phyloP scores from a whole-genome alignment of 2,888 invertebrate species.

The Platycnemis pennipes region DNA sequence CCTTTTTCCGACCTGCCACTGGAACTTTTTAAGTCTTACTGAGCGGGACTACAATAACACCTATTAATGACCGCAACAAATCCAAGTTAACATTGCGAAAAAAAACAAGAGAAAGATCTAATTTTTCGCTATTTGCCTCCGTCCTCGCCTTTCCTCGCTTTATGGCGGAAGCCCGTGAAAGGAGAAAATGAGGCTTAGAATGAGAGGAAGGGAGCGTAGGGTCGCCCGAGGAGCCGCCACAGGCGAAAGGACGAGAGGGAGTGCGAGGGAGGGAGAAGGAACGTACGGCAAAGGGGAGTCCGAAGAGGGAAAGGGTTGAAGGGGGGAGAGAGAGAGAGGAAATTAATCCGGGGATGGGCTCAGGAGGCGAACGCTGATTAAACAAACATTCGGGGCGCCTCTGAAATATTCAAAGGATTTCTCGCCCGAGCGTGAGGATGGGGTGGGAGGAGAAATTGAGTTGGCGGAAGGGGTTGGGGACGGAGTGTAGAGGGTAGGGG shows the following conservation, averaged over 20 bases:
- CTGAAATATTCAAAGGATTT: conserved; percentile 67
- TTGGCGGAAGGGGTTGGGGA: background rate
- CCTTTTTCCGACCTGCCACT: background rate
- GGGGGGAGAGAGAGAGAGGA: background rate
- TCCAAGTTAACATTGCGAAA: background rate
- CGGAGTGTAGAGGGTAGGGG: background rate
- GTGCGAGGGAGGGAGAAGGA: background rate
- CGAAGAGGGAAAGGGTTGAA: background rate
- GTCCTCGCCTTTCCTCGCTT: background rate
- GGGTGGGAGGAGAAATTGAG: background rate
- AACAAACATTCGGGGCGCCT: conserved; percentile 65
- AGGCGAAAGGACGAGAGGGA: background rate
- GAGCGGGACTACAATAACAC: background rate
- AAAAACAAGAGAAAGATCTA: background rate
- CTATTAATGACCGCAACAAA: background rate
- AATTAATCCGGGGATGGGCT: conserved; percentile 65
- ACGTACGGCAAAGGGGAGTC: background rate
- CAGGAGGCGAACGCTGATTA: conserved; percentile 66
- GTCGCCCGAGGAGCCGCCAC: background rate
- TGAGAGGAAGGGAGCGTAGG: background rate
- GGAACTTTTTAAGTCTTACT: background rate
- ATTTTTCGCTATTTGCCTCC: conserved; percentile 1
- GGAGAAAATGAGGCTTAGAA: background rate
- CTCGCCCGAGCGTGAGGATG: conserved; percentile 54
- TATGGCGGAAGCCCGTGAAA: background rate